These are phyloP conservation scores for Pocillopora verrucosa DNA, from an alignment of 64 coral and sea anemone genomes.

Conservation along the genomic window DNA sequence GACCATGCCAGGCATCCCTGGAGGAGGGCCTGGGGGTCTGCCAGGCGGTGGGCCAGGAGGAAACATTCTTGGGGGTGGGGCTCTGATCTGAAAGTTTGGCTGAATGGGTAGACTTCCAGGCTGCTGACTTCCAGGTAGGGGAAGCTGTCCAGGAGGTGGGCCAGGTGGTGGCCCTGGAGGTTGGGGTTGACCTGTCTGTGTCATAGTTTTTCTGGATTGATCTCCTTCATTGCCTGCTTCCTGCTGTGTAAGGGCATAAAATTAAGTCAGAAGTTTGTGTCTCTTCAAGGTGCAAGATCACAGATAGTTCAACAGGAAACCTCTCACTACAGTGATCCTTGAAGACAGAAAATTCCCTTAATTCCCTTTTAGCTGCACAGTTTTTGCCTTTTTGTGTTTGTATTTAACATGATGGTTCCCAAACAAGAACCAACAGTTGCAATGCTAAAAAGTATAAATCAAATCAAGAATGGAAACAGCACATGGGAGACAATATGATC, in stretches of 20 bases:
- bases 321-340: no score
- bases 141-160: slow-evolving; percentile 64
- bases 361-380: no score
- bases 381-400: no score
- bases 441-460: no score
- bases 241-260: neutral
- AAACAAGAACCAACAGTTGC: no score
- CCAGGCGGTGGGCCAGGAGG: slow-evolving; percentile 93
- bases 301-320: neutral
- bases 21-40: slow-evolving; percentile 77
- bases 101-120: slow-evolving; percentile 61
- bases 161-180: slow-evolving; percentile 92
- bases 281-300: neutral
- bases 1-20: slow-evolving; percentile 52
- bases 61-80: slow-evolving; percentile 85
- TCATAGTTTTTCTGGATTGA: slow-evolving; percentile 23
- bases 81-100: slow-evolving; percentile 83
- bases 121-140: slow-evolving; percentile 66
- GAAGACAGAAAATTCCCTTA: no score
- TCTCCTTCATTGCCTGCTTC: slow-evolving; percentile 27
- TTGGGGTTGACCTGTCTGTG: slow-evolving; percentile 2
- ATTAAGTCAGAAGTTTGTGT: neutral
- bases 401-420: no score
- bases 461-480: no score
- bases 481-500: no score